Evolutionary conservation across 1,140 invertebrate genomes (phyloP), one percentile per base, ranked within the genome.

Genomic region (Microplitis demolitor): DNA sequence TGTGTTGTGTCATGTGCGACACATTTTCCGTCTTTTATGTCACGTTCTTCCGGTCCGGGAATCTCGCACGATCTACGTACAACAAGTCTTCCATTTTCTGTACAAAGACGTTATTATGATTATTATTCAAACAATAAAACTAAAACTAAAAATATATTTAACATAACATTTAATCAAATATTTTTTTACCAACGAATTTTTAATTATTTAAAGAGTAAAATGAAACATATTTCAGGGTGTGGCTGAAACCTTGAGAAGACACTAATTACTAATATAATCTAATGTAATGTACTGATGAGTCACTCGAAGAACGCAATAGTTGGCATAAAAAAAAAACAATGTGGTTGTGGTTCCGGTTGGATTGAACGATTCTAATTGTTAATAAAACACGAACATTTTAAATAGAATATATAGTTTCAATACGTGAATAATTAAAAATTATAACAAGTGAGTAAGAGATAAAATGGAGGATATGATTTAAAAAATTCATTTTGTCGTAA

Each of bases 21-120:
- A 72, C 91, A 91, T 4, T 82, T 81, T 14, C 85, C 89, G 4
- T 88, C 81, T 4, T 74, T 80, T 72, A 88, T 88, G 71, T 90
- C 88, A 4, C 76, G 76, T 51, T 86, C 85, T 13, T 90, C 88
- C 31, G 84, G 81, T 37, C 87, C 87, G 53, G 90, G 88, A 78
- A 86, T 88, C 0, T 89, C 89, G 77, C 90, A 91, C 3, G 88
- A 87, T 39, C 89, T 87, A 34, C 85, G 85, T 8, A 89, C 78
- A 0, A 89, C 72, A 66, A 86, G 69, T 45, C 87, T 80, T 9
- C 87, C 87, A 68, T 88, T 85, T 31, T 88, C 89, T 90, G 84
- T 84, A 78, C 69, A 72, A 71, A 67, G 13, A 50, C 3, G 9
- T 33, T 13, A 70, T 51, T 50, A 58, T 60, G 50, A 16, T 16